A percentile compares a stretch with the other conserved stretches of the same genome.
Conservation (phyloP, 92 coral and sea anemone genomes). For the Porites evermanni region DNA sequence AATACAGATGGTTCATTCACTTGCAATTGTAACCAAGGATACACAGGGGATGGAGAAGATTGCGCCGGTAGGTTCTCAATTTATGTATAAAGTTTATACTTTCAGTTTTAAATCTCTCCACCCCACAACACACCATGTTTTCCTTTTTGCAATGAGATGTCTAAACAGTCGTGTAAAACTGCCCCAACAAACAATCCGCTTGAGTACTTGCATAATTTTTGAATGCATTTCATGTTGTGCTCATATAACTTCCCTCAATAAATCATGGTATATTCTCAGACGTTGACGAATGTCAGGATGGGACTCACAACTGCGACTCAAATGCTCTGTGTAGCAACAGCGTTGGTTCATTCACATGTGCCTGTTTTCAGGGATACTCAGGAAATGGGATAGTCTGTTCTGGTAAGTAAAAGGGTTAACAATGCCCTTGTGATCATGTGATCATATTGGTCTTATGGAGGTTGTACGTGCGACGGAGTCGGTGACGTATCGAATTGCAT, state of each 20-base stretch:
- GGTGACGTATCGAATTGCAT: too few relatives aligned
- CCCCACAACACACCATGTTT: too few relatives aligned
- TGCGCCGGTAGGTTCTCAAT: background rate
- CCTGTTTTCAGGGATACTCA: conserved; percentile 19
- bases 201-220: too few relatives aligned
- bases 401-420: background rate
- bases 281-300: background rate
- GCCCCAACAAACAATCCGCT: too few relatives aligned
- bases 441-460: too few relatives aligned
- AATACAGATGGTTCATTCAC: background rate
- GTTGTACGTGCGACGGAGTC: too few relatives aligned
- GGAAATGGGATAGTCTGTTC: background rate
- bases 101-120: too few relatives aligned
- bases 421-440: background rate
- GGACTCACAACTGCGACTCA: background rate
- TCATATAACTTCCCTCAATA: too few relatives aligned
- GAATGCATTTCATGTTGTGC: too few relatives aligned
- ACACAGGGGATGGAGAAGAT: background rate
- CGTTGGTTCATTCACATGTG: conserved; percentile 7
- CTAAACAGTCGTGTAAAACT: too few relatives aligned
- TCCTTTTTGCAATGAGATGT: too few relatives aligned
- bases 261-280: background rate
- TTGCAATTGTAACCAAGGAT: background rate
- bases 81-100: too few relatives aligned
- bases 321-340: background rate